phyloP scores from a whole-genome alignment of 2,888 invertebrate genomes.

The Alentia gelatinosa region DNA sequence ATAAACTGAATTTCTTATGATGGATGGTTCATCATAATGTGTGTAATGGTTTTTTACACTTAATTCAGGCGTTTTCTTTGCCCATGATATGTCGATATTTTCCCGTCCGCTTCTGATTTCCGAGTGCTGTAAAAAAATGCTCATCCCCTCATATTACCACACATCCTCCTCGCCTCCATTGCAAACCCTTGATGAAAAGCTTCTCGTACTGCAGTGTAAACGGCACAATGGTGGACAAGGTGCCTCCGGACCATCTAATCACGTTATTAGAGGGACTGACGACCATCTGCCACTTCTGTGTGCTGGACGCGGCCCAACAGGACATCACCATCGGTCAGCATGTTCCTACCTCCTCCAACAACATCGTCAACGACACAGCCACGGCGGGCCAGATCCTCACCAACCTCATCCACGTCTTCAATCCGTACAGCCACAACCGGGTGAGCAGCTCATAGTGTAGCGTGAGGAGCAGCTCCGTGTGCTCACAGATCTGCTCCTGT shows the following conservation, averaged over 20 bases:
- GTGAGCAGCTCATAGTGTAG: constrained; percentile 65
- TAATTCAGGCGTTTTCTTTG: too few species aligned
- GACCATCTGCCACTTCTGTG: constrained; percentile 89
- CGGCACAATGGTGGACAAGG: constrained; percentile 23
- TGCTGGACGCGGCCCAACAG: constrained; percentile 83
- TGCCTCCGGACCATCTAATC: constrained; percentile 89
- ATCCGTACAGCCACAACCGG: constrained; percentile 83
- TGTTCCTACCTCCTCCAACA: constrained; percentile 80
- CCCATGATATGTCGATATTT: too few species aligned
- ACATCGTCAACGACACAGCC: constrained; percentile 78
- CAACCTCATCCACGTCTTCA: constrained; percentile 90
- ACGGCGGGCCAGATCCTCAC: constrained; percentile 87
- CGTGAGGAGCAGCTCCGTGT: too few species aligned
- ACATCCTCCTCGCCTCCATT: too few species aligned
- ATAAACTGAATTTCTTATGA: too few species aligned
- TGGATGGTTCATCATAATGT: too few species aligned
- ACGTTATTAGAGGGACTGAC: constrained; percentile 90
- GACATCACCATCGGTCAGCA: constrained; percentile 76
- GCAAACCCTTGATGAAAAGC: too few species aligned
- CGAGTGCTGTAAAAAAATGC: too few species aligned
- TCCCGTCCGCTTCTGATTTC: too few species aligned
- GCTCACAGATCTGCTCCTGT: too few species aligned
- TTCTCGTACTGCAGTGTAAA: background rate
- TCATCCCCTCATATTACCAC: too few species aligned
- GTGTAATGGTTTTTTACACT: too few species aligned